phyloP scores from a whole-genome alignment of 1,140 invertebrate genomes.

The Hesperophylax magnus region DNA sequence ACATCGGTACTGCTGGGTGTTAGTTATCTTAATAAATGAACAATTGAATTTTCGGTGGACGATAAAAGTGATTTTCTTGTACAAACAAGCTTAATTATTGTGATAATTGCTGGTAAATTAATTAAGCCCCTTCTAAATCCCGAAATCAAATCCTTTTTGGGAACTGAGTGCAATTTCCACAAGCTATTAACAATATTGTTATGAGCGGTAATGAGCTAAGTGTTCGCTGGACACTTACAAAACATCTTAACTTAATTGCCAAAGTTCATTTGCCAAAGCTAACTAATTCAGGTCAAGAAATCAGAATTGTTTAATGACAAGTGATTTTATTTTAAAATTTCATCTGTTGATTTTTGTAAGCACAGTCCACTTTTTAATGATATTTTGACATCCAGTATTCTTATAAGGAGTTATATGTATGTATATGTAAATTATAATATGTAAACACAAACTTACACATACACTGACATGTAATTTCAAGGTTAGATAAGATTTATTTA shows the following conservation, averaged over 20 bases:
- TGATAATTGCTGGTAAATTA: not conserved
- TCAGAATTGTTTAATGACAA: too few relatives aligned
- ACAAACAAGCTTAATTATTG: not conserved
- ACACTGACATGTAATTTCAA: constrained; percentile 35
- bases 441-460: constrained; percentile 25
- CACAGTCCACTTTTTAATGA: not conserved
- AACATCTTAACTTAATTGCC: too few relatives aligned
- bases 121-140: not conserved
- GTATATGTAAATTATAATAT: not conserved
- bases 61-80: not conserved
- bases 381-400: not conserved
- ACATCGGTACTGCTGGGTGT: constrained; percentile 12
- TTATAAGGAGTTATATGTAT: constrained; percentile 9
- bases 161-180: not conserved
- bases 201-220: too few relatives aligned
- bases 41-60: constrained; percentile 4
- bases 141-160: not conserved
- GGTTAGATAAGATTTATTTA: constrained; percentile 45
- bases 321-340: too few relatives aligned
- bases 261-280: too few relatives aligned
- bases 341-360: too few relatives aligned
- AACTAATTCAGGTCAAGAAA: too few relatives aligned
- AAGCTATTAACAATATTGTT: too few relatives aligned
- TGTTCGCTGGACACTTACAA: too few relatives aligned
- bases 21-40: constrained; percentile 12